phyloP scores from a whole-genome alignment of 2,113 vertebrate genomes.

The Recurvirostra avosetta region DNA sequence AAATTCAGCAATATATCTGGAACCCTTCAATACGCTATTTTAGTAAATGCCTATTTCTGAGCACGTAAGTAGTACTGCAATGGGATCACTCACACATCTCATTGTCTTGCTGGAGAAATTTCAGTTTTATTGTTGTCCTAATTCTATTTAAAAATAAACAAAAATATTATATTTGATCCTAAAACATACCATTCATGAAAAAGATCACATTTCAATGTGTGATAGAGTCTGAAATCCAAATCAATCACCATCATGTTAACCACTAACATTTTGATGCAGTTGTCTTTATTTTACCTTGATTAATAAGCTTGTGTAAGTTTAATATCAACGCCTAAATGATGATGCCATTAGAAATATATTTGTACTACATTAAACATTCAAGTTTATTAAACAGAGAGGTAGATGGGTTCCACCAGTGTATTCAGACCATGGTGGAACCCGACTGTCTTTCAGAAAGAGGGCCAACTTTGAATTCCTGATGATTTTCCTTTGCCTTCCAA shows the following conservation, averaged over 20 bases:
- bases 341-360: neutral
- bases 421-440: neutral
- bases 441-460: neutral
- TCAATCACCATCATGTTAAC: neutral
- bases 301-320: neutral
- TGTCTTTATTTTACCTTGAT: neutral
- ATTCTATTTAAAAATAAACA: neutral
- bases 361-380: neutral
- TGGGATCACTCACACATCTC: neutral
- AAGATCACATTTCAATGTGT: neutral
- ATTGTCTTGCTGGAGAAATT: neutral
- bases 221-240: neutral
- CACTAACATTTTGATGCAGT: neutral
- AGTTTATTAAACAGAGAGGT: neutral
- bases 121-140: neutral
- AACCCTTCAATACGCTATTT: neutral
- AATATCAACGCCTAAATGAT: neutral
- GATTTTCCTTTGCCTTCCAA: neutral
- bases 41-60: neutral
- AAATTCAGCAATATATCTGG: neutral
- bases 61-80: neutral
- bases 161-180: neutral
- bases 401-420: neutral
- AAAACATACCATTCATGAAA: neutral
- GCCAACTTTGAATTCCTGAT: neutral